These are phyloP conservation scores for Passerculus sandwichensis DNA, from an alignment of 2,797 vertebrate species.

Conservation along the genomic window DNA sequence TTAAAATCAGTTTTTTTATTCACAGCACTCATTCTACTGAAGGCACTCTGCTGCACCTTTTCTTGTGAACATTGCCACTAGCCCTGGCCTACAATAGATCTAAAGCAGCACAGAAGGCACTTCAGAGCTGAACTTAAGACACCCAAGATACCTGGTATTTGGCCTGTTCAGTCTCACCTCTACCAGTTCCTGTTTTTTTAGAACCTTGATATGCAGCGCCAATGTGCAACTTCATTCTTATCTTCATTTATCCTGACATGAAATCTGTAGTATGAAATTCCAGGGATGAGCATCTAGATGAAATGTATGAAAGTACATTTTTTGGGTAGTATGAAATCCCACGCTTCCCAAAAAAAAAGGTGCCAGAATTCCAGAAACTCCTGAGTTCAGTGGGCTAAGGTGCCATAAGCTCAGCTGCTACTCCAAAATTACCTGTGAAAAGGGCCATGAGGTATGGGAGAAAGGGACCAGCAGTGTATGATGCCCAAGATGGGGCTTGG, in stretches of 20 bases:
- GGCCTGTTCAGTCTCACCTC: background rate
- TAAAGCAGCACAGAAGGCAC: no score
- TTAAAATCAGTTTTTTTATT: background rate
- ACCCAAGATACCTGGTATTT: background rate
- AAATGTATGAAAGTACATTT: background rate
- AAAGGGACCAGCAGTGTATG: background rate
- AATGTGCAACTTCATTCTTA: background rate
- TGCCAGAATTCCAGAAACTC: background rate
- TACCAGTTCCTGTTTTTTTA: background rate
- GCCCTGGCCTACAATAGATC: background rate
- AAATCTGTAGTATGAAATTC: background rate
- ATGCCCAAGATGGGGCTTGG: background rate
- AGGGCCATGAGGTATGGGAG: fast-evolving
- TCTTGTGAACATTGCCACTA: background rate
- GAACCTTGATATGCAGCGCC: background rate
- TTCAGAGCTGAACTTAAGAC: no score
- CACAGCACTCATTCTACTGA: background rate
- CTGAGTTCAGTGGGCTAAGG: background rate
- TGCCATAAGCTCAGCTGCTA: background rate
- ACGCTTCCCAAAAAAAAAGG: background rate
- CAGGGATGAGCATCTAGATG: background rate
- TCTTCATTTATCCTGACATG: background rate
- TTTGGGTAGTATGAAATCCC: background rate
- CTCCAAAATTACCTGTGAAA: background rate
- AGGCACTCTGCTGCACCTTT: background rate